Conservation (phyloP, 2,797 vertebrate genomes). For the Mus minutoides region DNA sequence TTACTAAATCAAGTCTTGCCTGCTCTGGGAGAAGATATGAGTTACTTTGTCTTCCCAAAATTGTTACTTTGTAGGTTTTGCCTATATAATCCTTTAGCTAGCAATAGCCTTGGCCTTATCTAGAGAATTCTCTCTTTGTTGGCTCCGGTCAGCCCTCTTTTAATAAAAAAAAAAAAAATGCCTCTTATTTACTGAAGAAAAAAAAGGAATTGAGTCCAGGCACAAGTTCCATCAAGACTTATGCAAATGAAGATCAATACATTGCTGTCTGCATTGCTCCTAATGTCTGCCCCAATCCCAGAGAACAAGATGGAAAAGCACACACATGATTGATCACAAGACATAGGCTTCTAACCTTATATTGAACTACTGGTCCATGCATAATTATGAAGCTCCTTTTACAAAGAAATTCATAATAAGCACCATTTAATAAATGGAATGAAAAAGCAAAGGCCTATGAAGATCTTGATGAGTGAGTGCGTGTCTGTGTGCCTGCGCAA, state of each 20-base stretch:
- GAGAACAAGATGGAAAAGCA: not conserved
- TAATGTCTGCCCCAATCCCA: constrained; percentile 5
- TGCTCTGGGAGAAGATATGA: too few species aligned
- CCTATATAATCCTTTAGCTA: too few species aligned
- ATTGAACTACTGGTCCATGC: not conserved
- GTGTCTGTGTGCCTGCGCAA: not conserved
- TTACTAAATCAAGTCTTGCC: too few species aligned
- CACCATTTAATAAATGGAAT: not conserved
- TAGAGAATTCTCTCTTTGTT: too few species aligned
- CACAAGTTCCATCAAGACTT: not conserved
- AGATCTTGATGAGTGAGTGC: not conserved
- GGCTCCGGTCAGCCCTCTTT: too few species aligned
- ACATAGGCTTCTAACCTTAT: not conserved
- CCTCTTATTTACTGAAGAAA: too few species aligned
- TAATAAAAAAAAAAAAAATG: too few species aligned
- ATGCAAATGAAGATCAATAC: not conserved
- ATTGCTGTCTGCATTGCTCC: not conserved
- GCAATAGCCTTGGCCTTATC: too few species aligned
- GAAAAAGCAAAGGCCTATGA: not conserved
- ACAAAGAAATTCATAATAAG: constrained; percentile 5
- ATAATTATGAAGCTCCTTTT: constrained; percentile 17
- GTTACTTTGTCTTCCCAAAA: too few species aligned
- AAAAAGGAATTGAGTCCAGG: too few species aligned
- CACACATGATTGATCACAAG: not conserved
- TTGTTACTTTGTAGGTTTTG: too few species aligned